phyloP scores from a whole-genome alignment of 1,140 invertebrate genomes.

The Dinothrombium tinctorium region DNA sequence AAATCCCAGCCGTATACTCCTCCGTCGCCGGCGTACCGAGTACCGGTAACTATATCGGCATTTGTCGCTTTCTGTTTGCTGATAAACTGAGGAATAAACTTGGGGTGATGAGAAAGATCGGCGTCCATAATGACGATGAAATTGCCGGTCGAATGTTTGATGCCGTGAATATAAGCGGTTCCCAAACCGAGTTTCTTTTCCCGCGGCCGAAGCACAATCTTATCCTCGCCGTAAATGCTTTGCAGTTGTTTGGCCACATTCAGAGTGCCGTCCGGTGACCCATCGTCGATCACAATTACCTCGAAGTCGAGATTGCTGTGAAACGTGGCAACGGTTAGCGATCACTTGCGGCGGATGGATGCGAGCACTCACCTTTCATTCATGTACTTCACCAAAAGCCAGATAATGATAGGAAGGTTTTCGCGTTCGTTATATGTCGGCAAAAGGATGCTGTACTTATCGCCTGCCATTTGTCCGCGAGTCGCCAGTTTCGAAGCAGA shows the following conservation, averaged over 20 bases:
- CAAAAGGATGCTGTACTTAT: constrained; percentile 80
- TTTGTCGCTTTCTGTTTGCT: constrained; percentile 48
- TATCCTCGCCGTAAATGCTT: constrained; percentile 67
- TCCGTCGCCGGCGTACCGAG: constrained; percentile 58
- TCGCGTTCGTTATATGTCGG: constrained; percentile 96
- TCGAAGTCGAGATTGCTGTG: constrained; percentile 21
- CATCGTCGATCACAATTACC: constrained; percentile 96
- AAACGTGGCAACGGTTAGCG: background rate
- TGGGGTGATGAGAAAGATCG: constrained; percentile 96
- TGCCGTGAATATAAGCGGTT: constrained; percentile 91
- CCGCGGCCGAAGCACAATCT: constrained; percentile 68
- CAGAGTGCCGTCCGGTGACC: constrained; percentile 87
- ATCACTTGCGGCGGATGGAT: background rate
- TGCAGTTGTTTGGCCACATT: constrained; percentile 79
- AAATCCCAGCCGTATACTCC: constrained; percentile 98
- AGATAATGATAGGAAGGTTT: constrained; percentile 90
- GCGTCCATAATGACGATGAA: constrained; percentile 98
- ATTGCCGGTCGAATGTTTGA: constrained; percentile 88
- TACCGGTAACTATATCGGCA: constrained; percentile 81
- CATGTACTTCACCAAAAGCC: constrained; percentile 83
- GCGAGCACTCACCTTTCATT: constrained; percentile 37
- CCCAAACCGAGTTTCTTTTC: constrained; percentile 85
- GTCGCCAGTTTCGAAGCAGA: too few species aligned
- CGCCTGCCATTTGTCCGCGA: background rate
- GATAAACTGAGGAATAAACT: constrained; percentile 90